Evolutionary conservation across 2,113 vertebrate genomes (phyloP).

Genomic region (Catagonus wagneri): DNA sequence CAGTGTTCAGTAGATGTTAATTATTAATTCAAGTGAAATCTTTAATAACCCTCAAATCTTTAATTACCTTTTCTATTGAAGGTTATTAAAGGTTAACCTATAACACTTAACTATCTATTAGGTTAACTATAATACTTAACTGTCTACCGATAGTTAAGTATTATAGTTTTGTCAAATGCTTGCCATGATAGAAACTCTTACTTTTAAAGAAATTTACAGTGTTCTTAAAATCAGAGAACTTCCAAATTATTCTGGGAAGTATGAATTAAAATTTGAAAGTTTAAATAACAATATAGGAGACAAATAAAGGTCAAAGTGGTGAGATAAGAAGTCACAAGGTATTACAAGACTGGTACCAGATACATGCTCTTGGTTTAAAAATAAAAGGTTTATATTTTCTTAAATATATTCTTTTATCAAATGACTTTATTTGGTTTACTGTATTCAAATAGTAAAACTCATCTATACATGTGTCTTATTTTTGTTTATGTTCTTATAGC

Average conservation of each 20-base stretch:
- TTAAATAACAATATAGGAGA: not conserved
- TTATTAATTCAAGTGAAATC: slow-evolving; percentile 8
- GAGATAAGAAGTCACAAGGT: not conserved
- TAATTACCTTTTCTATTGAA: no score
- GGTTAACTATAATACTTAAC: no score
- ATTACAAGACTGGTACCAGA: not conserved
- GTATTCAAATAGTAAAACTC: slow-evolving; percentile 62
- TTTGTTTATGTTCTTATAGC: slow-evolving; percentile 78
- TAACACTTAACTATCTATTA: no score
- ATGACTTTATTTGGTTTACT: slow-evolving; percentile 64
- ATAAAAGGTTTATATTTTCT: not conserved
- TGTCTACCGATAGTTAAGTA: not conserved
- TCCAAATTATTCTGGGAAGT: not conserved
- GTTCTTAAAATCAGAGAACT: not conserved
- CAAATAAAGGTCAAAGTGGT: not conserved
- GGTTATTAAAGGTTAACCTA: no score
- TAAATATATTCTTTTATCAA: not conserved
- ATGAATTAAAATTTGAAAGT: not conserved
- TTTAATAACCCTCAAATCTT: slow-evolving; percentile 26
- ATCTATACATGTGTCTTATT: slow-evolving; percentile 70
- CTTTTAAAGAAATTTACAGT: not conserved
- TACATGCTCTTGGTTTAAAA: not conserved
- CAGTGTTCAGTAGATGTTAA: not conserved
- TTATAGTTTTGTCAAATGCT: not conserved
- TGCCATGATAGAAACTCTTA: not conserved